Base-by-base conservation (phyloP, 2,113 vertebrate genomes). In the Mellivora capensis region DNA sequence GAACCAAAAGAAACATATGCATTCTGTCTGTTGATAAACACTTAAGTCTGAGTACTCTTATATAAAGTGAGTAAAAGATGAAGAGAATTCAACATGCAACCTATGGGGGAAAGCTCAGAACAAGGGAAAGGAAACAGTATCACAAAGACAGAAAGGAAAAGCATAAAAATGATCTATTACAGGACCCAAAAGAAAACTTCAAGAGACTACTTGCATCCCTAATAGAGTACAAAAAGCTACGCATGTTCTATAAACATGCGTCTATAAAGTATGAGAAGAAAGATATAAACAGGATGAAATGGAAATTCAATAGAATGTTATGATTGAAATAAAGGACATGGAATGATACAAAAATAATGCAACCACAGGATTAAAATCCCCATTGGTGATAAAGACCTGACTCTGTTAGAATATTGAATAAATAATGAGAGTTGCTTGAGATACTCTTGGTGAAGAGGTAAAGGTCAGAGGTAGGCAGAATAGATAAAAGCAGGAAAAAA, bases 331-430 rank as follows among this genome's bases (percentile, higher is more conserved):
- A 90, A 89, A 61, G n/a, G 54, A 72, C 12, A 69, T 42, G 62
- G 27, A 90, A 71, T 86, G 37, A 86, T 92, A 87, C 18, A 72
- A 90, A 95, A 96, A 87, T 77, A 47, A 80, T 69, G 61, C 37
- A 96, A 74, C 29, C 37, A 59, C 44, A 90, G 52, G 90, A 96
- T 87, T 96, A 77, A 77, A 90, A 79, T 64, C 37, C n/a, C 2
- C 31, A 25, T 2, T 95, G 54, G n/a, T 52, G 83, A 37, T 54
- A 76, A 82, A 82, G 42, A 82, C 54, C 80, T 82, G n/a, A 91
- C 79, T 84, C 67, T 97, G 77, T 59, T n/a, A 31, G 23, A 87
- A 83, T 69, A 72, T 31, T 77, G 54, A 91, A n/a, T 71, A 18
- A 25, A 57, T 87, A 83, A 74, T 72, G 61, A 88, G 69, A 18